These are phyloP conservation scores for Leptinotarsa defecta DNA, from an alignment of 1,140 invertebrate species.

Conservation along the genomic window DNA sequence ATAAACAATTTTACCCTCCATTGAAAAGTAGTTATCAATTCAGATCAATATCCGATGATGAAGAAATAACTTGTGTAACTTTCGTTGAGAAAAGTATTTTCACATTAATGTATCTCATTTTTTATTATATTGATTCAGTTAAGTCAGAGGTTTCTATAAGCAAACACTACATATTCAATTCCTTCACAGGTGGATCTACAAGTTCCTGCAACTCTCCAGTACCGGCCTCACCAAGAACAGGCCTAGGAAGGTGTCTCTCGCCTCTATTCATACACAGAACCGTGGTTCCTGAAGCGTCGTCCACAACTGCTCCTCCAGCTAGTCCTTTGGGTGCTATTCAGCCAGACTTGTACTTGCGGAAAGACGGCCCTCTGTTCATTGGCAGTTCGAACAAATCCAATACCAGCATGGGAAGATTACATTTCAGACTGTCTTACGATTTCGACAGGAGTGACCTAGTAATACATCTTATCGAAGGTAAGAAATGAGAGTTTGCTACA, in stretches of 20 bases:
- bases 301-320: conserved; percentile 59
- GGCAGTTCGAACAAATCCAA: conserved; percentile 63
- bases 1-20: too few relatives aligned
- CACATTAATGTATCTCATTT: too few relatives aligned
- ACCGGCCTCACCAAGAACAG: conserved; percentile 57
- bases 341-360: conserved; percentile 80
- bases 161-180: too few relatives aligned
- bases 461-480: conserved; percentile 87
- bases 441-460: conserved; percentile 86
- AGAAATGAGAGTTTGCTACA: conserved; percentile 16
- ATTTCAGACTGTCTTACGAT: conserved; percentile 86
- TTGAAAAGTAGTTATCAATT: too few relatives aligned
- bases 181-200: conserved; percentile 49
- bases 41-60: too few relatives aligned
- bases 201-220: conserved; percentile 60
- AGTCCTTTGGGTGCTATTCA: conserved; percentile 83
- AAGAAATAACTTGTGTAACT: too few relatives aligned
- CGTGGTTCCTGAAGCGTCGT: conserved; percentile 53
- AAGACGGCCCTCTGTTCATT: conserved; percentile 74
- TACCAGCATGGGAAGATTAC: conserved; percentile 75
- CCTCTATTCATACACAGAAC: conserved; percentile 72
- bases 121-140: too few relatives aligned
- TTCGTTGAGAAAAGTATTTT: too few relatives aligned
- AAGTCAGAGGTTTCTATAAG: too few relatives aligned
- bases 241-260: conserved; percentile 64